Conservation (phyloP, 2,113 vertebrate genomes). For the Entelurus aequoreus region DNA sequence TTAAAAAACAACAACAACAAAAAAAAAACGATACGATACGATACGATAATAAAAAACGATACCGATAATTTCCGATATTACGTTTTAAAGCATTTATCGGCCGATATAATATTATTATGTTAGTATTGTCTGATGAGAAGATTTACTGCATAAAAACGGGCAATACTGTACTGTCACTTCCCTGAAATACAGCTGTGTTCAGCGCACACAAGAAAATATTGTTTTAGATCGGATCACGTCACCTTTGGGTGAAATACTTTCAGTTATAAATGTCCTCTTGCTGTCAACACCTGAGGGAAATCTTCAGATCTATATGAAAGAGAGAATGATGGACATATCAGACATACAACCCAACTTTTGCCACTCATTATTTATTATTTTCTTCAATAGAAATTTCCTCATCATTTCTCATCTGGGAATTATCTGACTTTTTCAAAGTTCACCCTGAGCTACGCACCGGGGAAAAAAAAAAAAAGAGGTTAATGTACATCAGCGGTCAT, state of each 20-base stretch:
- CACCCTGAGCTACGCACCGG: background rate
- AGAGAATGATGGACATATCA: background rate
- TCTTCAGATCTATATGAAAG: background rate
- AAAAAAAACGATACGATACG: too few species aligned
- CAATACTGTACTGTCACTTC: too few species aligned
- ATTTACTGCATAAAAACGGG: too few species aligned
- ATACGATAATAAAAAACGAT: too few species aligned
- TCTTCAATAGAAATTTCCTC: background rate
- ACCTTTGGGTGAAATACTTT: background rate
- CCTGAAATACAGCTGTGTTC: too few species aligned
- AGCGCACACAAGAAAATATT: background rate
- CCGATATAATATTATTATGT: too few species aligned
- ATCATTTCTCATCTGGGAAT: conserved; percentile 5
- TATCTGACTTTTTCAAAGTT: conserved; percentile 15
- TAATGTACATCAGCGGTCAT: conserved; percentile 20
- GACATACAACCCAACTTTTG: background rate
- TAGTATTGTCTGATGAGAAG: too few species aligned
- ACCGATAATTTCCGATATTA: too few species aligned
- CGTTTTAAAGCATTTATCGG: too few species aligned
- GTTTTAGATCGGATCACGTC: background rate
- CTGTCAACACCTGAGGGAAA: conserved; percentile 1
- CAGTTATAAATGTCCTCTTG: background rate
- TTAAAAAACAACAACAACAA: too few species aligned
- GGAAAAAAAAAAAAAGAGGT: conserved; percentile 29
- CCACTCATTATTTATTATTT: background rate